These are phyloP conservation scores for Anableps anableps DNA, from an alignment of 2,797 vertebrate species.

Conservation along the genomic window DNA sequence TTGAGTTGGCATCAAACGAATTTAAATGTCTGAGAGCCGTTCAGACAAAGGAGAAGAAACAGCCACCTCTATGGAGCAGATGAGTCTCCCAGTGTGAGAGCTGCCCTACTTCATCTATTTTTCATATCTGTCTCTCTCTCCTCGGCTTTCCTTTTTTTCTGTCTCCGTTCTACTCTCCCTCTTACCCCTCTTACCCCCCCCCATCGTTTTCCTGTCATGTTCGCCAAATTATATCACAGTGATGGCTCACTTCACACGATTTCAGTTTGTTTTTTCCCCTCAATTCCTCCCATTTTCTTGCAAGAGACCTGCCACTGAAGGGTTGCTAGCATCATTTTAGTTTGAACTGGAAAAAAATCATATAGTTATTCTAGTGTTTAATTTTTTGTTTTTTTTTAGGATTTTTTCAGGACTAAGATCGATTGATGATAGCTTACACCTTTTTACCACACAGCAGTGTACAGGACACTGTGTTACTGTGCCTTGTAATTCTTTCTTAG, in stretches of 20 bases:
- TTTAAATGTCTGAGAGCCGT: conserved; percentile 44
- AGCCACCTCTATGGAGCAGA: conserved; percentile 63
- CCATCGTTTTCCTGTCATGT: conserved; percentile 28
- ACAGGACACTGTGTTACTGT: conserved; percentile 37
- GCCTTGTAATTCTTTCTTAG: conserved; percentile 45
- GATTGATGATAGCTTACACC: conserved; percentile 20
- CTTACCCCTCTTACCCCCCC: conserved; percentile 16
- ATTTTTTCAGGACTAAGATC: conserved; percentile 29
- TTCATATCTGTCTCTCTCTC: conserved; percentile 51
- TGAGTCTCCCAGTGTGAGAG: conserved; percentile 70
- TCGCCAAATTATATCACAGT: conserved; percentile 14
- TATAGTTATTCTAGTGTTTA: conserved; percentile 1
- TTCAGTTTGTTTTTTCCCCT: conserved; percentile 25
- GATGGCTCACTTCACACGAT: conserved; percentile 10
- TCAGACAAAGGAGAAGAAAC: conserved; percentile 56
- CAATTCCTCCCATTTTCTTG: background rate
- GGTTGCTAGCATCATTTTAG: background rate
- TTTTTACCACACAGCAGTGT: conserved; percentile 22
- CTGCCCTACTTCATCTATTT: conserved; percentile 70
- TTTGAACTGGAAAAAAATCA: background rate
- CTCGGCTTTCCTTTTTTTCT: conserved; percentile 39
- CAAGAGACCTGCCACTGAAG: background rate
- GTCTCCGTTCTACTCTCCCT: conserved; percentile 35
- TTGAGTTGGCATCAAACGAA: conserved; percentile 40
- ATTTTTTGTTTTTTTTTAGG: conserved; percentile 14